Percentiles rank a stretch among this genome's conserved stretches.
Conservation (phyloP, 2,888 invertebrate species). For the Parascotia fuliginaria region DNA sequence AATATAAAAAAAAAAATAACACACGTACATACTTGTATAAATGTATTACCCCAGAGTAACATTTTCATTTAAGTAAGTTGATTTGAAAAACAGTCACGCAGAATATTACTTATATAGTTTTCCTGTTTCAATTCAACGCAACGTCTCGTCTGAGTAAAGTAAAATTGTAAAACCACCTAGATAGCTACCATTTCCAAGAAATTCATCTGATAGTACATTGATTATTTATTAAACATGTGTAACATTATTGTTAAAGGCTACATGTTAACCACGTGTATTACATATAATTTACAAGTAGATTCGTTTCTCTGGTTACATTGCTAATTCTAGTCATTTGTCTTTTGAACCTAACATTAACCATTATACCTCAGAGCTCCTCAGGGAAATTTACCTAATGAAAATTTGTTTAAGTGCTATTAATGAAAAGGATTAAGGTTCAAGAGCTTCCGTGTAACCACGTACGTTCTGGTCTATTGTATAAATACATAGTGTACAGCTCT, state of each 20-base stretch:
- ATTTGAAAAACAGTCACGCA: slow-evolving; percentile 36
- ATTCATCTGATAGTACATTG: too few species aligned
- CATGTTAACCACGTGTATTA: too few species aligned
- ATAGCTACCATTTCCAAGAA: slow-evolving; percentile 7
- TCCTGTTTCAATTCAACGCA: slow-evolving; percentile 7
- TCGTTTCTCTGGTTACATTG: not conserved
- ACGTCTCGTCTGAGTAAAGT: not conserved
- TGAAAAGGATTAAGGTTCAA: not conserved
- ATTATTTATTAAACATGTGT: too few species aligned
- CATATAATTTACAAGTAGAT: too few species aligned
- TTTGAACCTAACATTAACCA: not conserved
- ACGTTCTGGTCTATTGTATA: not conserved
- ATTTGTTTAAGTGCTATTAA: not conserved
- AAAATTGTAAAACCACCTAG: not conserved
- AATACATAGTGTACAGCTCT: too few species aligned
- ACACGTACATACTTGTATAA: too few species aligned
- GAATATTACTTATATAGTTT: slow-evolving; percentile 25
- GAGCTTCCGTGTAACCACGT: not conserved
- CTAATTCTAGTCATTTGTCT: not conserved
- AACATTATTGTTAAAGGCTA: too few species aligned
- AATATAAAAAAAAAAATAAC: too few species aligned
- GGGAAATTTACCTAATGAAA: not conserved
- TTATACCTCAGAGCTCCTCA: not conserved
- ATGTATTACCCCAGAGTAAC: slow-evolving; percentile 17
- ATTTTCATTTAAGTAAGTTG: slow-evolving; percentile 12